These are phyloP conservation scores for Meghimatium bilineatum DNA, from an alignment of 2,888 invertebrate genomes.

Conservation along the genomic window DNA sequence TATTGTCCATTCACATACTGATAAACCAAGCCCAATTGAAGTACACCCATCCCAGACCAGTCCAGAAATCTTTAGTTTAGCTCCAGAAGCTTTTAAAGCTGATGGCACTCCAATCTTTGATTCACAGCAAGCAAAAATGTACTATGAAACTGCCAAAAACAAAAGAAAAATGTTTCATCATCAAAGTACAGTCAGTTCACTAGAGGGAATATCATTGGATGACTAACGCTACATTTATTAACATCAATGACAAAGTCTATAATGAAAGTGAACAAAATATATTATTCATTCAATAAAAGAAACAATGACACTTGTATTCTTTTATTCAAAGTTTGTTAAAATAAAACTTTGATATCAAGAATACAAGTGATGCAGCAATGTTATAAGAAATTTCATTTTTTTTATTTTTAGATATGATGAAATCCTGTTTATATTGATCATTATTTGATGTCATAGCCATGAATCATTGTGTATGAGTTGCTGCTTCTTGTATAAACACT, in stretches of 20 bases:
- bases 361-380: too few relatives aligned
- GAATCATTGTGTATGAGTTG: too few relatives aligned
- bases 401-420: too few relatives aligned
- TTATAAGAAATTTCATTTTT: too few relatives aligned
- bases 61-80: constrained; percentile 44
- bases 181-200: constrained; percentile 49
- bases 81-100: constrained; percentile 45
- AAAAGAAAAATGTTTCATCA: constrained; percentile 45
- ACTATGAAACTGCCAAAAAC: constrained; percentile 43
- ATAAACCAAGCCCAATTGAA: neutral
- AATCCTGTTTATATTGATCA: too few relatives aligned
- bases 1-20: neutral
- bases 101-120: constrained; percentile 48
- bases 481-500: too few relatives aligned
- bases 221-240: neutral
- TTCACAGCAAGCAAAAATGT: constrained; percentile 44
- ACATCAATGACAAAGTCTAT: neutral
- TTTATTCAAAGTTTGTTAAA: too few relatives aligned
- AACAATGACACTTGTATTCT: too few relatives aligned
- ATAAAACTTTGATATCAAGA: too few relatives aligned
- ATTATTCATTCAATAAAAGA: too few relatives aligned
- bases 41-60: neutral
- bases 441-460: too few relatives aligned
- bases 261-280: neutral
- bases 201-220: constrained; percentile 34